Base-by-base conservation (phyloP, 2,888 invertebrate genomes). In the Lithophane leautieri region DNA sequence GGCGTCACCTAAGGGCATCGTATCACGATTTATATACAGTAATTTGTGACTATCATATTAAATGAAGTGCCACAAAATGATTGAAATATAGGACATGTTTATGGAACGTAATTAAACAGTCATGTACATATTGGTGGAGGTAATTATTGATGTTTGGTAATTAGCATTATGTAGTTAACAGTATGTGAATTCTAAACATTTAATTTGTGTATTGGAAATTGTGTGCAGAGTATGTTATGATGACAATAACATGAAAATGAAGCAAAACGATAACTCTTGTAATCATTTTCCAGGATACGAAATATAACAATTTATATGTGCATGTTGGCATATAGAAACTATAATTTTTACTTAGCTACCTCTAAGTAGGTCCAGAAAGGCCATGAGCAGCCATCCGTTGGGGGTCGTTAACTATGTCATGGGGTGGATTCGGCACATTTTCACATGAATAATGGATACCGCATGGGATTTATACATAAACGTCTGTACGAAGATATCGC, bases 321-420 rank as follows among this genome's bases (percentile, higher is more conserved):
- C 6, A 19, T 8, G 50, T 50, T 8, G 50, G 8, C 2, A 2
- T 3, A 71, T 22, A 22, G 14, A 22, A 22, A 71, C 50, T 16
- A 74, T 11, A 76, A 76, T 12, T 47, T 50, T 42, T 50, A 52
- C 34, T 52, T 16, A 8, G 4, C 0, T 50, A 25, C 4, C 34
- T 44, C 14, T 70, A 60, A 79, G 44, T 52, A 61, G 58, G 40
- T 9, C 50, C 7, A 25, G n/a, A n/a, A 75, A 63, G 9, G 34
- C 54, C 34, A 58, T 71, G 50, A 70, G 28, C 63, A 58, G 68
- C 34, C 74, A 79, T 74, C 74, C 68, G 68, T 71, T 68, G 62
- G 72, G 70, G 67, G 60, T 78, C 76, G 79, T 87, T 88, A 85
- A 80, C 84, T 77, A 84, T 82, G 78, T 84, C 83, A 88, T 86